Evolutionary conservation across 2,113 vertebrate species (phyloP), one percentile per base, ranked within the genome.

Genomic region (Bombycilla garrulus): DNA sequence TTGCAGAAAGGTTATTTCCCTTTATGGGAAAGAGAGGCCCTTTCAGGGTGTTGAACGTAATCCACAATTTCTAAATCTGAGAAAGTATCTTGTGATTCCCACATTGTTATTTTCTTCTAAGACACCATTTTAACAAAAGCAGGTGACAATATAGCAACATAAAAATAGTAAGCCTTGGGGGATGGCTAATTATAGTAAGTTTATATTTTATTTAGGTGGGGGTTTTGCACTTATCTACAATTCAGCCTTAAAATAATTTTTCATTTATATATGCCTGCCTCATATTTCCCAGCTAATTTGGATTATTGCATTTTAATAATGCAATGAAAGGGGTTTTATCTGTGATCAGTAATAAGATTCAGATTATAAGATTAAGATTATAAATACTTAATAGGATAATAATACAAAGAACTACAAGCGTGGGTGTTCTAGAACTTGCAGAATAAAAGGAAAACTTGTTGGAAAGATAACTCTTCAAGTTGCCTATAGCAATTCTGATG

Each of bases 261-360:
- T 85, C 9, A 17, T 15, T 73, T 22, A 28, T 31, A n/a, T 45
- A 50, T 1, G 51, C 10, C 26, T 56, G 7, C 36, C 26, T 87
- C 29, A 29, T 33, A 77, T 77, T 28, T 70, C n/a, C n/a, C 40
- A 38, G 7, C 42, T 64, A 78, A 50, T 76, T 67, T 74, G 12
- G 4, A 66, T 36, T 48, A 53, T n/a, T 51, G 26, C 6, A 54
- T 67, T 66, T 66, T 67, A 58, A 76, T n/a, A 80, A 72, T 25
- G 10, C 73, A 78, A 58, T 23, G 0, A 71, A 31, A 6, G 1
- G 1, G 1, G 0, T 0, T 13, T 91, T 48, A 40, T 47, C 10
- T 83, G 11, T 65, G 15, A 38, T 44, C 26, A 65, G 14, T 77
- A 90, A 73, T 64, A n/a, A n/a, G n/a, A n/a, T n/a, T n/a, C n/a